These are phyloP conservation scores for Micronycteris hirsuta DNA, from an alignment of 2,113 vertebrate genomes.

Conservation along the genomic window DNA sequence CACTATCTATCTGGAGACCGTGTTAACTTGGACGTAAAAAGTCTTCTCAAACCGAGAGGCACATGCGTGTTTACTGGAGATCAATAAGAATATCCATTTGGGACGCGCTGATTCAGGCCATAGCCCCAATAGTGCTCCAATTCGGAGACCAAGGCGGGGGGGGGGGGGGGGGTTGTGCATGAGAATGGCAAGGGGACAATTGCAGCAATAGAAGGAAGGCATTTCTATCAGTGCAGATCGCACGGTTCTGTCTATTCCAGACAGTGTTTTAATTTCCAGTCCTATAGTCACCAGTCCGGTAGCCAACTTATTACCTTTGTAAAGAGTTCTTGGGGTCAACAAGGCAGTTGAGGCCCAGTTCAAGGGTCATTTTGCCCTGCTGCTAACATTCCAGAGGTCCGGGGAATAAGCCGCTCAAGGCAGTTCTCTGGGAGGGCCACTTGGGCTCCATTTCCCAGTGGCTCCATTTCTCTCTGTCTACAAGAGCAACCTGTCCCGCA, in stretches of 20 bases:
- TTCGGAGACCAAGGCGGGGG: background rate
- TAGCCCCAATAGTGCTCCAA: too few relatives aligned
- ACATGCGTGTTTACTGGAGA: too few relatives aligned
- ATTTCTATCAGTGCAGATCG: background rate
- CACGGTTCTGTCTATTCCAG: background rate
- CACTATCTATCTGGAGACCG: too few relatives aligned
- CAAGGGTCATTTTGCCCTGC: background rate
- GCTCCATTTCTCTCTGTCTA: too few relatives aligned
- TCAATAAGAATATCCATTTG: too few relatives aligned
- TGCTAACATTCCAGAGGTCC: background rate
- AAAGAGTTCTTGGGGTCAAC: background rate
- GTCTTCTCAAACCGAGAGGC: too few relatives aligned
- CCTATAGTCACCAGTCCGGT: background rate
- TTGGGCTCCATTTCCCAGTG: too few relatives aligned
- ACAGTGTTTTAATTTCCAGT: too few relatives aligned
- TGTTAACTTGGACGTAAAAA: too few relatives aligned
- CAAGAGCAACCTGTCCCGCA: background rate
- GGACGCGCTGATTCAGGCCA: too few relatives aligned
- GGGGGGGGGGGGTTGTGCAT: accelerated
- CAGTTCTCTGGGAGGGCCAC: background rate
- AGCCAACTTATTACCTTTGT: background rate
- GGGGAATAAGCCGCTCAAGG: background rate
- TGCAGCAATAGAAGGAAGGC: background rate
- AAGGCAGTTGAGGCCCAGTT: background rate
- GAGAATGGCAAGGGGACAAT: background rate